Evolutionary conservation across 2,113 vertebrate species (phyloP).

Genomic region (Zapornia atra): DNA sequence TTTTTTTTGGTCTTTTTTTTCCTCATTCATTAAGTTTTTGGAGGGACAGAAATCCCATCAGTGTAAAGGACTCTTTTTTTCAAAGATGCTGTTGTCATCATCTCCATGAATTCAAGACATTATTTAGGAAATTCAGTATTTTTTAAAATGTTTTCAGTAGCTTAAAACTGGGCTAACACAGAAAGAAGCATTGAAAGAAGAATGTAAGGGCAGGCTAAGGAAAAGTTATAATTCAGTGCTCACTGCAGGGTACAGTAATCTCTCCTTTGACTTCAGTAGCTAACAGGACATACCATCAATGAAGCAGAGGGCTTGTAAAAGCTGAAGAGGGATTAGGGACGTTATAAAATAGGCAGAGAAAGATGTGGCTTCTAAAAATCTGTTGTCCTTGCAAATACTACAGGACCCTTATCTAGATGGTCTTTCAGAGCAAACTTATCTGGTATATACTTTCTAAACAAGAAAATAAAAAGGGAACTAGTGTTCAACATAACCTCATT

Average conservation of each 20-base stretch:
- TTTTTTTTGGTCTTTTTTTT: not conserved
- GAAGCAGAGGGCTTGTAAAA: not conserved
- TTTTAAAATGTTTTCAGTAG: not conserved
- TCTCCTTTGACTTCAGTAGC: not conserved
- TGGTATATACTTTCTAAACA: not conserved
- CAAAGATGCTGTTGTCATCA: not conserved
- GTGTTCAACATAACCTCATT: not conserved
- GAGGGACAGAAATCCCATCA: not conserved
- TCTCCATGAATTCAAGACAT: not conserved
- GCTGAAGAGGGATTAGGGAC: not conserved
- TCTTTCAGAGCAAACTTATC: not conserved
- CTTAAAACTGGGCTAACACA: fast-evolving
- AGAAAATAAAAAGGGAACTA: not conserved
- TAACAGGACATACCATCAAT: not conserved
- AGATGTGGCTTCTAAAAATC: not conserved
- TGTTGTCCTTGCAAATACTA: not conserved
- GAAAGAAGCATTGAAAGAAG: not conserved
- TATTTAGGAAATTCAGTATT: not conserved
- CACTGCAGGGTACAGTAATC: not conserved
- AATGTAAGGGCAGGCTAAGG: not conserved
- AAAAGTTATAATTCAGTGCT: not conserved
- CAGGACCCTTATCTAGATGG: not conserved
- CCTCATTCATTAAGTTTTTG: not conserved
- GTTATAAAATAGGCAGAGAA: not conserved
- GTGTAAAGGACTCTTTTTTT: not conserved